phyloP scores from a whole-genome alignment of 2,113 vertebrate species.

The Addax nasomaculatus region DNA sequence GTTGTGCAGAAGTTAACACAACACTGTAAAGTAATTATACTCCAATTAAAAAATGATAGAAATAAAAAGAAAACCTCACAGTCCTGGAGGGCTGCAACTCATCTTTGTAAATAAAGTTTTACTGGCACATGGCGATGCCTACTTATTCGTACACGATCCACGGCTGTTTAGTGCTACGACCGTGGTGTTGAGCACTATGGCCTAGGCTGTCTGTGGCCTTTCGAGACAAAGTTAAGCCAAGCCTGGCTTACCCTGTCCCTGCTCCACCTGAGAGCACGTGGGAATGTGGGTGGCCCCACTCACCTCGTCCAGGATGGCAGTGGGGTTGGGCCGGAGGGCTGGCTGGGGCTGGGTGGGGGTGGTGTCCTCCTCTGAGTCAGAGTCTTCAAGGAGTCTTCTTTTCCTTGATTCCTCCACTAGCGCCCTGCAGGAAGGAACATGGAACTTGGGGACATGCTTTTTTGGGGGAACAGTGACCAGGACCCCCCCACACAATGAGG shows the following conservation, averaged over 20 bases:
- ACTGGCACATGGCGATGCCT: accelerated
- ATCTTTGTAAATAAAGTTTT: neutral
- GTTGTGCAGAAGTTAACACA: neutral
- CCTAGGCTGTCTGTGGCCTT: neutral
- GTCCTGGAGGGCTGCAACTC: neutral
- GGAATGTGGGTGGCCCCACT: accelerated
- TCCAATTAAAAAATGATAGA: neutral
- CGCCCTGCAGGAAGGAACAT: slow-evolving; percentile 71
- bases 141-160: accelerated
- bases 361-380: slow-evolving; percentile 83
- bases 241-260: neutral
- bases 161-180: accelerated
- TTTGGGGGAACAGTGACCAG: accelerated
- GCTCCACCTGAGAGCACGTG: accelerated
- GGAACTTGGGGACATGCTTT: accelerated
- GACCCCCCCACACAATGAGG: accelerated
- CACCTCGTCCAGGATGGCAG: slow-evolving; percentile 87
- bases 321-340: slow-evolving; percentile 71
- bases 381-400: slow-evolving; percentile 85
- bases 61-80: neutral
- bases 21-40: neutral
- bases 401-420: slow-evolving; percentile 87
- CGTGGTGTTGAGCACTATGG: accelerated
- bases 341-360: accelerated
- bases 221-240: neutral